These are phyloP conservation scores for Pogonocherus hispidulus DNA, from an alignment of 2,888 invertebrate genomes.

Conservation along the genomic window DNA sequence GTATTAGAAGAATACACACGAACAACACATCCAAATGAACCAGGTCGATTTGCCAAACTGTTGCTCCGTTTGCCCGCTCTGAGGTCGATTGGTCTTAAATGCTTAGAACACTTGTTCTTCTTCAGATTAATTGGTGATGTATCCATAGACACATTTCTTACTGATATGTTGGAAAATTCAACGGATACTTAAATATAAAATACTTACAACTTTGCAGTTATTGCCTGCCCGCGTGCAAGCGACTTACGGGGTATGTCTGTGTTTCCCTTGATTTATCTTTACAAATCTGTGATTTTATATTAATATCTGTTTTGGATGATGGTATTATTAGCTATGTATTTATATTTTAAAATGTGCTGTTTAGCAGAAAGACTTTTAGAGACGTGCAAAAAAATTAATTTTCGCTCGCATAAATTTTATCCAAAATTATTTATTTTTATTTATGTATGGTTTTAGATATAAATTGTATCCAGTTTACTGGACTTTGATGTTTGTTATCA, in stretches of 20 bases:
- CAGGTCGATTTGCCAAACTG: constrained; percentile 95
- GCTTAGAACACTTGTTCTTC: constrained; percentile 95
- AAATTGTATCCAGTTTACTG: background rate
- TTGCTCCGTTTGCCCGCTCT: constrained; percentile 90
- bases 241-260: constrained; percentile 27
- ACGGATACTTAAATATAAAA: constrained; percentile 39
- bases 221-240: background rate
- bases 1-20: constrained; percentile 96
- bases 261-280: constrained; percentile 42
- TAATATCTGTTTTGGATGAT: constrained; percentile 43
- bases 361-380: constrained; percentile 17
- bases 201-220: constrained; percentile 3
- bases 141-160: constrained; percentile 87
- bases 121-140: constrained; percentile 91
- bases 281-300: constrained; percentile 46
- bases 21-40: constrained; percentile 88
- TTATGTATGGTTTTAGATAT: constrained; percentile 25
- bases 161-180: constrained; percentile 82
- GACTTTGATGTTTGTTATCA: background rate
- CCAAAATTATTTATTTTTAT: constrained; percentile 39
- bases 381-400: constrained; percentile 13
- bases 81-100: constrained; percentile 92
- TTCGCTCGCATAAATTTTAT: constrained; percentile 30
- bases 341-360: constrained; percentile 28
- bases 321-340: constrained; percentile 43